Evolutionary conservation across 2,113 vertebrate genomes (phyloP), one percentile per base, ranked within the genome.

Genomic region (Trichomycterus rosablanca): DNA sequence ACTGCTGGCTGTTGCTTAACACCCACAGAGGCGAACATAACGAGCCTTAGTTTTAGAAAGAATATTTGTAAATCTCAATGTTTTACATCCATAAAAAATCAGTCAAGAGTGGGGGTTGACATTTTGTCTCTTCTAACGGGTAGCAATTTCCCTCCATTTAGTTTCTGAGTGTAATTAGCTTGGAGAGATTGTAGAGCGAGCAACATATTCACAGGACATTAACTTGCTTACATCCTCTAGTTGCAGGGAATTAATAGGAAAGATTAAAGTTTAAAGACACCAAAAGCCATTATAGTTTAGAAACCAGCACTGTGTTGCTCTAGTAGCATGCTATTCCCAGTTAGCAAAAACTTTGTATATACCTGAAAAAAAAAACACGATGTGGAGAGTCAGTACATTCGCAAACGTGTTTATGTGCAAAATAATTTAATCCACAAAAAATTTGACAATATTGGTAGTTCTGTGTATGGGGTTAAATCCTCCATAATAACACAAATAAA

Each of bases 211-310:
- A 99, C 92, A 95, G 94, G 92, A 98, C 96, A 99, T 99, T 99
- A 99, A 97, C 95, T 96, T 94, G 97, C 93, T 92, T 87, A 96
- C 93, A 96, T 99, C 97, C 94, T 99, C 94, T 95, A 97, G 93
- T 98, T 96, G 94, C 95, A 95, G 93, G 84, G 95, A 97, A 99
- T 99, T 99, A 98, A 99, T 99, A 98, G 93, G 94, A 98, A 97
- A 98, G 96, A 98, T 98, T 99, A 97, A 98, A 99, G 96, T 99
- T 99, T 98, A 98, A 98, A 97, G 95, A 96, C 95, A 97, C 95
- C 93, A 97, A 95, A 97, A 94, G 92, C 92, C 95, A 97, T 97
- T 95, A 97, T 90, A 87, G 90, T 91, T 80, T 71, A 26, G 61
- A 49, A 49, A 26, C 22, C 68, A 78, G 76, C 78, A 75, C 74